These are phyloP conservation scores for Polyergus mexicanus DNA, from an alignment of 1,140 invertebrate genomes.

Conservation along the genomic window DNA sequence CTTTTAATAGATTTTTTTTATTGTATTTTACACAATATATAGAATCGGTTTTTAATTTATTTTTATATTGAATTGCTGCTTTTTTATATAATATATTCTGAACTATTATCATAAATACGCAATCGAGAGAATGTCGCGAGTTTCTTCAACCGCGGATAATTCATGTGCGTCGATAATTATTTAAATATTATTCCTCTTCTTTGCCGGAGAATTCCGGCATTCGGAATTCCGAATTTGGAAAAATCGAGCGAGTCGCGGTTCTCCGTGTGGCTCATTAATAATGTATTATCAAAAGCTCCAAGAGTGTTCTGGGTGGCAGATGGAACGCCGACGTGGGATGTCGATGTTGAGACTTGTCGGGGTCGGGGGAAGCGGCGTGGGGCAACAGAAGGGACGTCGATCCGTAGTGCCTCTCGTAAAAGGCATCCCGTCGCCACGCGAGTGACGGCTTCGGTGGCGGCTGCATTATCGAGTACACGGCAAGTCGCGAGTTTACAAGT, in stretches of 20 bases:
- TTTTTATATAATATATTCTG: not conserved
- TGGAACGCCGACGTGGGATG: conserved; percentile 26
- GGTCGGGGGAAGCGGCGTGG: not conserved
- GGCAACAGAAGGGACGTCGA: conserved; percentile 2
- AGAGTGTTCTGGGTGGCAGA: conserved; percentile 42
- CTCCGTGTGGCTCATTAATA: conserved; percentile 47
- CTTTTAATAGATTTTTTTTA: conserved; percentile 26
- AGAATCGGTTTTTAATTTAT: not conserved
- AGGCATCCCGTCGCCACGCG: conserved; percentile 40
- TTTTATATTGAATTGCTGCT: not conserved
- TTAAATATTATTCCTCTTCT: conserved; percentile 60
- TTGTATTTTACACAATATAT: not conserved
- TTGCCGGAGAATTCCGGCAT: conserved; percentile 12
- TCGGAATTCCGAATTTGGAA: conserved; percentile 51
- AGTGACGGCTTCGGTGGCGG: conserved; percentile 36
- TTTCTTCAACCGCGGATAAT: conserved; percentile 16
- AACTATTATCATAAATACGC: conserved; percentile 39
- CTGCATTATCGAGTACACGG: conserved; percentile 63
- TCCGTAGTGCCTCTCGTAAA: conserved; percentile 44
- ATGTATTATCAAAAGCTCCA: conserved; percentile 60
- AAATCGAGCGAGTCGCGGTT: conserved; percentile 43
- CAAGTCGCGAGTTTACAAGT: conserved; percentile 75
- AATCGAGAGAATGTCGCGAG: not conserved
- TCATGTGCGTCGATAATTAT: conserved; percentile 54
- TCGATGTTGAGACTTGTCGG: conserved; percentile 26